These are phyloP conservation scores for Agelaius tricolor DNA, from an alignment of 2,113 vertebrate genomes.

Conservation along the genomic window DNA sequence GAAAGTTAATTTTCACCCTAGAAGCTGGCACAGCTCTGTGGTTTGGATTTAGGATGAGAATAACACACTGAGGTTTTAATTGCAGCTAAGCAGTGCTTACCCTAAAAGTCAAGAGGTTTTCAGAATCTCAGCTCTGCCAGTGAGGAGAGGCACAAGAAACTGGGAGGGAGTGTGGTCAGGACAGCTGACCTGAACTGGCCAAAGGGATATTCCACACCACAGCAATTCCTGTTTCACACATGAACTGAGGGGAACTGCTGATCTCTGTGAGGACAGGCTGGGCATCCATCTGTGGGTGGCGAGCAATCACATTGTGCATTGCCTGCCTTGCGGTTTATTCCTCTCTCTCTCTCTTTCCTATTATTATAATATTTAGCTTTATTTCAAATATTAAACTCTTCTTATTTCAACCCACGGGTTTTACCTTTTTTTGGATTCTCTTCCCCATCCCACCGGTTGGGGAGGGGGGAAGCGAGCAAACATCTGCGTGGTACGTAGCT, in stretches of 20 bases:
- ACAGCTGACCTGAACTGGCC: not conserved
- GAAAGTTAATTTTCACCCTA: accelerated
- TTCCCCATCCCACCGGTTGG: not conserved
- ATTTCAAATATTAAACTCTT: not conserved
- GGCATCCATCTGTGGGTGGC: not conserved
- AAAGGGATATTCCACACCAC: not conserved
- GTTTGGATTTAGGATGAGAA: not conserved
- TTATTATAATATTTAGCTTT: not conserved
- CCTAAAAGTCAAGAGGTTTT: not conserved
- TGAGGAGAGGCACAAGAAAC: not conserved
- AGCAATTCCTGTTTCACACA: not conserved
- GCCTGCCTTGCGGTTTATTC: not conserved
- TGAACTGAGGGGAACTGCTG: not conserved
- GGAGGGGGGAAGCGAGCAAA: not conserved
- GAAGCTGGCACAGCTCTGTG: not conserved
- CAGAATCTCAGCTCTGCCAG: not conserved
- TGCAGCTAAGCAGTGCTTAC: not conserved
- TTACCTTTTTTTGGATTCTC: not conserved
- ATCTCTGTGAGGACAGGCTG: no score
- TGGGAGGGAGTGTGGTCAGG: not conserved
- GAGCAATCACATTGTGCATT: not conserved
- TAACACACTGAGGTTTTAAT: not conserved
- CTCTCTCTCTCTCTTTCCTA: not conserved
- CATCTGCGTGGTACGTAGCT: not conserved
- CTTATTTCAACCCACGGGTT: not conserved